These are phyloP conservation scores for Agelaius tricolor DNA, from an alignment of 2,113 vertebrate species.

Conservation along the genomic window DNA sequence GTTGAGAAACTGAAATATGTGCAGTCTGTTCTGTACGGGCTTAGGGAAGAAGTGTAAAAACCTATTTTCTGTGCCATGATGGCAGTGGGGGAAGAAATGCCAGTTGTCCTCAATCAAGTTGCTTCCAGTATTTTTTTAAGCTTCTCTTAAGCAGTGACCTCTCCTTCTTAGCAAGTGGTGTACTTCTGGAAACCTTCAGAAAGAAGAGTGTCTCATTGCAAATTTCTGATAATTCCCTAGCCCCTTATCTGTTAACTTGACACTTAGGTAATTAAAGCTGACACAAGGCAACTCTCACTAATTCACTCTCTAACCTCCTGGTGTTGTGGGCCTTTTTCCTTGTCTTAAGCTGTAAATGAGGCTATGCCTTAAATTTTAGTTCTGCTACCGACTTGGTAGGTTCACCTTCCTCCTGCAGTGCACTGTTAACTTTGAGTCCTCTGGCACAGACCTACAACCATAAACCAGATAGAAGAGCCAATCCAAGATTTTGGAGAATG, in stretches of 20 bases:
- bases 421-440: neutral
- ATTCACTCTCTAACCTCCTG: neutral
- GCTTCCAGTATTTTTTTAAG: neutral
- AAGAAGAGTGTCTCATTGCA: neutral
- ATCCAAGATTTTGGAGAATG: neutral
- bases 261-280: neutral
- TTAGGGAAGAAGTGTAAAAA: conserved; percentile 16
- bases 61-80: neutral
- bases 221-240: neutral
- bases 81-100: neutral
- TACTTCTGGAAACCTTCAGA: neutral
- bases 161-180: neutral
- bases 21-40: conserved; percentile 32
- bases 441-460: neutral
- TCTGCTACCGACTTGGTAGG: neutral
- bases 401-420: neutral
- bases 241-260: neutral
- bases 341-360: neutral
- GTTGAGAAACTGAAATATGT: conserved; percentile 21
- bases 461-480: neutral
- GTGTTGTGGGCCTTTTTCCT: neutral
- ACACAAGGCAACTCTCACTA: neutral
- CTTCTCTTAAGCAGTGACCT: neutral
- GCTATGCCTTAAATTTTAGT: neutral
- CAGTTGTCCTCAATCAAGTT: conserved; percentile 33